Conservation (phyloP, 2,888 invertebrate species). For the Lasioglossum malachurum region DNA sequence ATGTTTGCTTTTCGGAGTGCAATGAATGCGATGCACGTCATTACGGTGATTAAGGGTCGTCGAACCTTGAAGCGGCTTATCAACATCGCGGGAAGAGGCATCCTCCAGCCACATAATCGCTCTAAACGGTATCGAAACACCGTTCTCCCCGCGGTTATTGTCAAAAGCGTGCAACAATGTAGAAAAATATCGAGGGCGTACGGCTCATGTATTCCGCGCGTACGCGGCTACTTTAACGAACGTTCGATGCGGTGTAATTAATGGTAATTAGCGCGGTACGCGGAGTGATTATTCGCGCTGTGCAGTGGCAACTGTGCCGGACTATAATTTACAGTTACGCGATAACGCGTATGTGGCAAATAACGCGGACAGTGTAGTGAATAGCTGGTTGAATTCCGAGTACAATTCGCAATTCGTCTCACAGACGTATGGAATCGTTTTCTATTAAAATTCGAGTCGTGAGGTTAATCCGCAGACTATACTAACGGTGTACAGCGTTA, state of each 20-base stretch:
- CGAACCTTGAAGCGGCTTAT: neutral
- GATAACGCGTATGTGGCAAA: slow-evolving; percentile 1
- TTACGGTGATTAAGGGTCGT: neutral
- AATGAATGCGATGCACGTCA: neutral
- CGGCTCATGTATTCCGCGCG: neutral
- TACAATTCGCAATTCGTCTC: slow-evolving; percentile 14
- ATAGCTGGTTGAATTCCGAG: neutral
- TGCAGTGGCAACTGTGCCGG: slow-evolving; percentile 11
- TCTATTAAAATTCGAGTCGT: neutral
- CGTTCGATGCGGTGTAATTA: slow-evolving; percentile 47
- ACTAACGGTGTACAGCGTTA: neutral
- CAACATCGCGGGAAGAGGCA: neutral
- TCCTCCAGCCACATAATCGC: neutral
- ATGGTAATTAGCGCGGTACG: slow-evolving; percentile 32
- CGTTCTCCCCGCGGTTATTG: neutral
- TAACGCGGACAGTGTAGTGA: slow-evolving; percentile 5
- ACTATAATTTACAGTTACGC: slow-evolving; percentile 29
- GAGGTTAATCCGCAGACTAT: neutral
- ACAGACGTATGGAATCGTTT: neutral
- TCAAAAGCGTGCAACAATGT: slow-evolving; percentile 30
- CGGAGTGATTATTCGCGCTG: slow-evolving; percentile 7
- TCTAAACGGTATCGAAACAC: slow-evolving; percentile 10
- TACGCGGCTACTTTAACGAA: slow-evolving; percentile 3
- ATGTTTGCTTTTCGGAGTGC: neutral
- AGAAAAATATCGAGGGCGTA: slow-evolving; percentile 29